These are phyloP conservation scores for Aphelinus certus DNA, from an alignment of 1,140 invertebrate species.

Conservation along the genomic window DNA sequence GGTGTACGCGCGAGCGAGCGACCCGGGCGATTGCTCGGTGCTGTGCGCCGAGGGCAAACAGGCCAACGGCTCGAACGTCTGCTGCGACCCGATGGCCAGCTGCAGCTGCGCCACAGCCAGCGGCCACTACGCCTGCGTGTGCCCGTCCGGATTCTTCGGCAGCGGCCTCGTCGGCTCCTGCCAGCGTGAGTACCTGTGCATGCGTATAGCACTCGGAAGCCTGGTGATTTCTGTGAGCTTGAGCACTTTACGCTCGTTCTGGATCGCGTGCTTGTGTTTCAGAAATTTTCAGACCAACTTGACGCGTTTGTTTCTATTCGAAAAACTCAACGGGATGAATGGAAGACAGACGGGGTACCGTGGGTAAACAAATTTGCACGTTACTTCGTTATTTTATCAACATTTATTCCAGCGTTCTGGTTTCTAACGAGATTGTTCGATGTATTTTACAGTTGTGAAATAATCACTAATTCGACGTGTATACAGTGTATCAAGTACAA, in stretches of 20 bases:
- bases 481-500: no score
- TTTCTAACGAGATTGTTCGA: no score
- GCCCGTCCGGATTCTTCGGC: slow-evolving; percentile 74
- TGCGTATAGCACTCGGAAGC: slow-evolving; percentile 33
- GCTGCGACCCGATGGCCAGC: slow-evolving; percentile 70
- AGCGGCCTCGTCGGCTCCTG: slow-evolving; percentile 72
- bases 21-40: slow-evolving; percentile 65
- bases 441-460: no score
- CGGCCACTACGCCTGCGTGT: slow-evolving; percentile 76
- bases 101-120: slow-evolving; percentile 76
- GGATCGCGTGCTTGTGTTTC: not conserved
- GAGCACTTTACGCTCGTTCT: not conserved
- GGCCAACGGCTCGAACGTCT: slow-evolving; percentile 54
- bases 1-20: slow-evolving; percentile 66
- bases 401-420: no score
- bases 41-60: slow-evolving; percentile 63
- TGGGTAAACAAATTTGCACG: no score
- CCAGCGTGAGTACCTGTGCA: slow-evolving; percentile 64
- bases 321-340: no score
- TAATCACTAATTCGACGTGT: no score
- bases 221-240: not conserved
- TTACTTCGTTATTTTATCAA: no score
- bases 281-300: no score
- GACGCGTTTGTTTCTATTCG: no score
- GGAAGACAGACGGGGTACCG: no score